Base-by-base conservation (phyloP, 2,888 invertebrate genomes). In the Phrixothrix hirtus region DNA sequence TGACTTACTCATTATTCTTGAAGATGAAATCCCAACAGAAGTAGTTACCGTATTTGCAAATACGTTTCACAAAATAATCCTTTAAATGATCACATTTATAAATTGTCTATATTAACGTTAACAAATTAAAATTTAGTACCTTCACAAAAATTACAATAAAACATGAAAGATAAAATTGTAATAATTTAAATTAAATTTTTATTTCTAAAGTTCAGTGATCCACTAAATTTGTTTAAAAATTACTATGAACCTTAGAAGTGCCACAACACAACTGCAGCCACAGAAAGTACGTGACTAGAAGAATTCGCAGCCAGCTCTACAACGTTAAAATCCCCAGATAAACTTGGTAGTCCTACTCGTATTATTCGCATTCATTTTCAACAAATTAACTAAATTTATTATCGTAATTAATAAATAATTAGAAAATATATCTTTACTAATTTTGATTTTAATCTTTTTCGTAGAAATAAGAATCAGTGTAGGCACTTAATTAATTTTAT, bases 251-350 rank as follows among this genome's bases (percentile, higher is more conserved):
- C 14, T 25, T 48, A 36, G 17, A 48, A 53, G 39, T 47, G 48
- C 48, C 53, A 53, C 53, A 48, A 42, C 43, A 43, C 48, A 42
- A 52, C 46, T 47, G 52, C 35, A 52, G 26, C 35, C 41, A 15
- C 42, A 16, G 41, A 30, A 42, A 37, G 37, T 26, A 37, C 39
- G 38, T 32, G 38, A 36, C 35, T 9, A 35, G 26, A 35, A 17
- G 21, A 41, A 31, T 45, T 29, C 35, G 41, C 29, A 25, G 27
- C 46, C 52, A 42, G 13, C 46, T 27, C 34, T 26, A 13, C 34
- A 13, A 16, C 36, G 17, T 31, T 39, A 51, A 51, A 51, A 27
- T 45, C 39, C 44, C 39, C 44, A 44, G 17, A 17, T 32, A 7
- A 3, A 17, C 21, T 7, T 6, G 6, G 11, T 3, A 2, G 29